Base-by-base conservation (phyloP, 1,140 invertebrate species). In the Macrotrachela quadricornifera region DNA sequence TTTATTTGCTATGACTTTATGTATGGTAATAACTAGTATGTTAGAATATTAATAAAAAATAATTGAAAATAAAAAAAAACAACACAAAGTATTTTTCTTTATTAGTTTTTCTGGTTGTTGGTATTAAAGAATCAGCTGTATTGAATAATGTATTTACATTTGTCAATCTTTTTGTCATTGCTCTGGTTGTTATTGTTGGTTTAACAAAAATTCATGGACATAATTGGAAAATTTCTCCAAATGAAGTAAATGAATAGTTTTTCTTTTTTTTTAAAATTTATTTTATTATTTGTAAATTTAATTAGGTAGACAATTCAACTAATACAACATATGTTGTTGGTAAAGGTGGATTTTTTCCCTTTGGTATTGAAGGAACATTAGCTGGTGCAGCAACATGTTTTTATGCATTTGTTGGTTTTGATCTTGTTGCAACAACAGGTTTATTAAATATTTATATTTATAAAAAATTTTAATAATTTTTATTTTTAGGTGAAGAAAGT, bases 111-210 rank as follows among this genome's bases (percentile, higher is more conserved):
- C 71, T 92, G 8, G 76, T 78, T 1, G 68, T 81, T 49, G 87
- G 87, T 21, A 86, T 86, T 10, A 83, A 79, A 61, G 84, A 91
- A 66, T 91, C 86, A 0, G 81, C 85, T 9, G 75, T 77, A 43
- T 72, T 92, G 48, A 92, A 91, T 68, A 91, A 86, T 61, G 71
- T 88, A 10, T 92, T 92, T 64, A 91, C 87, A 0, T 68, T 74
- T 0, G 70, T 92, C 14, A 94, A 94, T 68, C 62, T 94, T 48
- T 54, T 76, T 0, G 85, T 87, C 0, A 80, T 95, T n/a, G 54
- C 75, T 0, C 65, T 62, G 30, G 64, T 71, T 16, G 61, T 71
- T 12, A 62, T 64, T 50, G 63, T 71, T 10, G 69, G 69, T 4
- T 62, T 69, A 44, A 67, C 66, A 45, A 63, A 69, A 56, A 63